Evolutionary conservation across 2,888 invertebrate species (phyloP).

Genomic region (Hemithea aestivaria): DNA sequence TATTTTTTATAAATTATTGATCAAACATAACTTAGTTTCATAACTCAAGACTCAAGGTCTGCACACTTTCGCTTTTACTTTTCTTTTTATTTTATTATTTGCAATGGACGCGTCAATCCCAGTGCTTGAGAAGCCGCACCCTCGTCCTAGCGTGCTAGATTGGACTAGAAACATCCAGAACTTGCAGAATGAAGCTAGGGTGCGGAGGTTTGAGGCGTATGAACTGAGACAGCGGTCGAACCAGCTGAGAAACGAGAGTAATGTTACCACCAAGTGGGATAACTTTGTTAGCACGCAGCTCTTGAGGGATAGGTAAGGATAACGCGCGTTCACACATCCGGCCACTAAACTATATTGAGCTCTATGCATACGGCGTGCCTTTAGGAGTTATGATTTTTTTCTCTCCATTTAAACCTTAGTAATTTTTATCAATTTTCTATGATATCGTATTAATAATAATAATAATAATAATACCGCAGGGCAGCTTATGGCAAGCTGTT

Average conservation of each 20-base stretch:
- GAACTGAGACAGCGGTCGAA: conserved; percentile 84
- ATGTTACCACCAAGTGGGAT: conserved; percentile 87
- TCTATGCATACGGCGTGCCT: too few relatives aligned
- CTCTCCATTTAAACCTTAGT: too few relatives aligned
- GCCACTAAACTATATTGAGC: too few relatives aligned
- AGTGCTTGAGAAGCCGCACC: conserved; percentile 82
- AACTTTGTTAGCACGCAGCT: conserved; percentile 86
- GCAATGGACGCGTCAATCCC: conserved; percentile 68
- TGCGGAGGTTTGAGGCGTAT: conserved; percentile 83
- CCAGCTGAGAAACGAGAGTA: conserved; percentile 86
- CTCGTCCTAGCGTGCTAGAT: conserved; percentile 83
- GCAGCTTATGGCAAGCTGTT: too few relatives aligned
- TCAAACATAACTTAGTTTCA: conserved; percentile 18
- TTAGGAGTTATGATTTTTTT: too few relatives aligned
- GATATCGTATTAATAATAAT: too few relatives aligned
- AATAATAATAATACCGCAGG: too few relatives aligned
- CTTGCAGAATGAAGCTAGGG: conserved; percentile 84
- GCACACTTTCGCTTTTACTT: background rate
- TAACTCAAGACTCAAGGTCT: background rate
- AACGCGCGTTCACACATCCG: too few relatives aligned
- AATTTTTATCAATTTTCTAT: too few relatives aligned
- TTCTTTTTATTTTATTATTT: conserved; percentile 15
- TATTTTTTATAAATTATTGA: too few relatives aligned
- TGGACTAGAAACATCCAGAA: conserved; percentile 88
- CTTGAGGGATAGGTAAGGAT: conserved; percentile 81